Evolutionary conservation across 2,113 vertebrate species (phyloP).

Genomic region (Sturnus vulgaris): DNA sequence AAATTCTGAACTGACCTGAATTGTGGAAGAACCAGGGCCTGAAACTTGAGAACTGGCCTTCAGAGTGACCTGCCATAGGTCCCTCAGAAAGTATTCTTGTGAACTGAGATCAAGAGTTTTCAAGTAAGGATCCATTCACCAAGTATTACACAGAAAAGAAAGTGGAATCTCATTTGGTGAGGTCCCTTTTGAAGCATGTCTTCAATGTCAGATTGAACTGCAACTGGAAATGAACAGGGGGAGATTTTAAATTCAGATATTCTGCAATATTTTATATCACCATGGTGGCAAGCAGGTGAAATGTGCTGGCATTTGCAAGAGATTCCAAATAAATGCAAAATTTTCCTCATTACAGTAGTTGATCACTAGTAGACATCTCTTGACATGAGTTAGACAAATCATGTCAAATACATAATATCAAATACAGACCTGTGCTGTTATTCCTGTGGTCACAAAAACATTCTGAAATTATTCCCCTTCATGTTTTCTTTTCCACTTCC

Average conservation of each 20-base stretch:
- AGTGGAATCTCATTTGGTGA: not conserved
- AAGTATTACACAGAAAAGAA: not conserved
- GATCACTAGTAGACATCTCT: not conserved
- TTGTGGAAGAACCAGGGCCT: not conserved
- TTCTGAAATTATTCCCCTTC: not conserved
- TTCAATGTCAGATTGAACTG: not conserved
- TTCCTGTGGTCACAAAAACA: not conserved
- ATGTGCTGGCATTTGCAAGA: not conserved
- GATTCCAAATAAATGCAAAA: not conserved
- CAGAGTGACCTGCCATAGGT: not conserved
- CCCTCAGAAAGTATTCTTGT: not conserved
- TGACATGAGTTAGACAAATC: not conserved
- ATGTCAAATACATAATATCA: not conserved
- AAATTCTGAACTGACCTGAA: not conserved
- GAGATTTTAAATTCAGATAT: not conserved
- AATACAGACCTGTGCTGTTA: not conserved
- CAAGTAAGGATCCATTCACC: not conserved
- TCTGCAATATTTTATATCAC: not conserved
- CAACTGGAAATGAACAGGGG: not conserved
- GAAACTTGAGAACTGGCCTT: conserved; percentile 1
- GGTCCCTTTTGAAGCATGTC: not conserved
- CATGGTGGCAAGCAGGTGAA: not conserved
- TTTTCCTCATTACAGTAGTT: not conserved
- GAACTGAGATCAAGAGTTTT: conserved; percentile 22
- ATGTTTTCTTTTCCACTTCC: not conserved